phyloP scores from a whole-genome alignment of 2,113 vertebrate species.

The Aspidoscelis tigris region DNA sequence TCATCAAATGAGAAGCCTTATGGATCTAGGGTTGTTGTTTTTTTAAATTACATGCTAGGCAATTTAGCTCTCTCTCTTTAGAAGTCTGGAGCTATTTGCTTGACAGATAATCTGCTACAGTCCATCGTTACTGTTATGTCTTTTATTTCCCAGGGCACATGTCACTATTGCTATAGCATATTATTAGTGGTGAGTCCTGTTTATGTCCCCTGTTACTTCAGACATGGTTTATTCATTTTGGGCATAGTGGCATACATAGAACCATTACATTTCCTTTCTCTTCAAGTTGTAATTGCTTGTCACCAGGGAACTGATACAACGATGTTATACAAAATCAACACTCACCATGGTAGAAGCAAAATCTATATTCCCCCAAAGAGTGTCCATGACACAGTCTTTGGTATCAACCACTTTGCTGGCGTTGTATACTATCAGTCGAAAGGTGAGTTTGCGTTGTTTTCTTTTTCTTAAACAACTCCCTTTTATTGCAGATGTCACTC shows the following conservation, averaged over 20 bases:
- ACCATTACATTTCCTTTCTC: background rate
- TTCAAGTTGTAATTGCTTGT: slow-evolving; percentile 5
- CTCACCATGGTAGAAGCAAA: slow-evolving; percentile 80
- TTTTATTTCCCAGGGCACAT: background rate
- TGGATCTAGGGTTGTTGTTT: background rate
- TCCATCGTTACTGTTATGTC: too few species aligned
- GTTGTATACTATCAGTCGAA: slow-evolving; percentile 88
- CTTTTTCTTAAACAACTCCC: background rate
- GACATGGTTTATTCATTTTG: background rate
- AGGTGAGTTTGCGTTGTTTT: slow-evolving; percentile 76
- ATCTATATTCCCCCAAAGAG: slow-evolving; percentile 88
- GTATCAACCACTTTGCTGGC: slow-evolving; percentile 92
- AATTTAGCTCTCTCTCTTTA: background rate
- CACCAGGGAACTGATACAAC: slow-evolving; percentile 91
- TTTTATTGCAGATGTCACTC: background rate
- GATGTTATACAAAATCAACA: slow-evolving; percentile 88
- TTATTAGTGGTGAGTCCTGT: background rate
- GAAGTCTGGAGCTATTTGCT: background rate
- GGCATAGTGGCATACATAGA: background rate
- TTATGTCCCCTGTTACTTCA: too few species aligned
- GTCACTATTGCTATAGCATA: background rate
- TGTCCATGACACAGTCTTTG: slow-evolving; percentile 87
- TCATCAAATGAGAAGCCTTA: background rate
- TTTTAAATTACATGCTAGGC: background rate
- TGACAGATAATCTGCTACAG: background rate